phyloP scores from a whole-genome alignment of 2,888 invertebrate genomes.

The Aporophyla nigra region DNA sequence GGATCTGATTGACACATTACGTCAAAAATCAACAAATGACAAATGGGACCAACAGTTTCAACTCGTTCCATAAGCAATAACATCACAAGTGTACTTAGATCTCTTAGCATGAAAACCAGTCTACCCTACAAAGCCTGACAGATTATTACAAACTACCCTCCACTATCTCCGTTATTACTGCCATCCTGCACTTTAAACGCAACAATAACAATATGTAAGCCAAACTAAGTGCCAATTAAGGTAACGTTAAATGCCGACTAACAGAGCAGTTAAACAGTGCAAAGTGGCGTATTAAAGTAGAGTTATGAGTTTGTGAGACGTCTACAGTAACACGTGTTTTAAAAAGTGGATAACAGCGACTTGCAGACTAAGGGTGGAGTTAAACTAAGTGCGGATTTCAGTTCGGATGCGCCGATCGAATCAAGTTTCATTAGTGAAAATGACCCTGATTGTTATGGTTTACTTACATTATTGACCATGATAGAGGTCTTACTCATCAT shows the following conservation, averaged over 20 bases:
- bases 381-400: too few species aligned
- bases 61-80: background rate
- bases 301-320: constrained; percentile 59
- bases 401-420: too few species aligned
- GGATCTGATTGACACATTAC: too few species aligned
- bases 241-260: constrained; percentile 49
- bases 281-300: constrained; percentile 57
- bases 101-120: background rate
- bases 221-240: constrained; percentile 69
- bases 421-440: too few species aligned
- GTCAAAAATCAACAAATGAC: too few species aligned
- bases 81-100: background rate
- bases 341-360: background rate
- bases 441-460: too few species aligned
- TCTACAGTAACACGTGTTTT: constrained; percentile 37
- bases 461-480: too few species aligned
- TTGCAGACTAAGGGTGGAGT: background rate
- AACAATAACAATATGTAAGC: constrained; percentile 66
- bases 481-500: too few species aligned
- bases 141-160: constrained; percentile 31
- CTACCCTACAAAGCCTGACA: background rate
- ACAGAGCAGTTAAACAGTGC: constrained; percentile 53
- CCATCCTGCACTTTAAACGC: constrained; percentile 58
- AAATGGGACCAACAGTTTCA: too few species aligned
- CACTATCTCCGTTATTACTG: constrained; percentile 40